phyloP scores from a whole-genome alignment of 2,113 vertebrate genomes.

The Tinamus guttatus region DNA sequence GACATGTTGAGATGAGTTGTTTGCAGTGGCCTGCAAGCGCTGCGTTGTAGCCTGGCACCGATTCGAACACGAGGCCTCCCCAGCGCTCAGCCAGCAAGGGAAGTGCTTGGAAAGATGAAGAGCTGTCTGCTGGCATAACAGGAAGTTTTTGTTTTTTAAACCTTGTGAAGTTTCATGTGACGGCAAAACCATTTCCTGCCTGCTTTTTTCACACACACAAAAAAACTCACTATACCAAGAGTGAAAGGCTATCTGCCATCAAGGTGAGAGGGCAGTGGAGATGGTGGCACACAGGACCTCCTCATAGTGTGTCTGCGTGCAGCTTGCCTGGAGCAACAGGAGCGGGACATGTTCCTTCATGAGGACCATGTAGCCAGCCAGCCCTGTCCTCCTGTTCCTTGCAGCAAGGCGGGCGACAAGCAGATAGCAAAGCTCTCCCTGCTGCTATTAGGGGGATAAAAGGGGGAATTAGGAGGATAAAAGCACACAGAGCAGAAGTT shows the following conservation, averaged over 20 bases:
- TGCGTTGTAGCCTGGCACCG: neutral
- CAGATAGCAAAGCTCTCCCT: neutral
- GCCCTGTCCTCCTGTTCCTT: neutral
- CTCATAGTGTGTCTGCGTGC: neutral
- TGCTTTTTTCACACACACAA: neutral
- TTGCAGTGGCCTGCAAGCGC: neutral
- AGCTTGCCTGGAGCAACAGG: neutral
- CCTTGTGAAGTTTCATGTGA: neutral
- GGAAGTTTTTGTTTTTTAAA: neutral
- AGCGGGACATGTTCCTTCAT: neutral
- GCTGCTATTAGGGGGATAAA: neutral
- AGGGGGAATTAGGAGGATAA: neutral
- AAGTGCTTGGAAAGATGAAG: conserved; percentile 1
- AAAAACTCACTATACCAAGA: neutral
- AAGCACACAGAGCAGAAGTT: neutral
- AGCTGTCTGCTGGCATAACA: neutral
- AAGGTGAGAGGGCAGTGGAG: neutral
- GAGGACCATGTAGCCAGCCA: neutral
- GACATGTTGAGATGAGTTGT: neutral
- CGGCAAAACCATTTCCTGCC: accelerated
- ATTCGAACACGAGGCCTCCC: neutral
- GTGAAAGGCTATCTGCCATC: neutral
- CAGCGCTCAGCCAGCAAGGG: neutral
- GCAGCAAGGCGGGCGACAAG: neutral
- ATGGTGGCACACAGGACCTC: no score